Evolutionary conservation across 2,797 vertebrate genomes (phyloP).

Genomic region (Oreochromis grahami): DNA sequence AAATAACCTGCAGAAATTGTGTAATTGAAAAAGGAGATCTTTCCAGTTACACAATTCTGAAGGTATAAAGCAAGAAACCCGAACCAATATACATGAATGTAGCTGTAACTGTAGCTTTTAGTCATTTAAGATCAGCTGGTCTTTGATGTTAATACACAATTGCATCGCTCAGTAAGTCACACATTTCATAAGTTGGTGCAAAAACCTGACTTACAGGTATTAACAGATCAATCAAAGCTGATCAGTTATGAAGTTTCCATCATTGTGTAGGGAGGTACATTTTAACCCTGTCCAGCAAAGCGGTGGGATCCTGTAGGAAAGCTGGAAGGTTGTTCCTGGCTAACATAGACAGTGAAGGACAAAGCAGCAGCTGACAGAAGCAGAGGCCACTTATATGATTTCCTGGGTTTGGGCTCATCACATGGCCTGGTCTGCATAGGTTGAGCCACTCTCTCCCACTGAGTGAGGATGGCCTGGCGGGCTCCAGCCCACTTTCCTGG

Average conservation of each 20-base stretch:
- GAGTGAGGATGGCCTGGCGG: slow-evolving; percentile 80
- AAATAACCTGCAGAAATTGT: neutral
- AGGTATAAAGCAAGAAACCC: neutral
- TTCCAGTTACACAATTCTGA: neutral
- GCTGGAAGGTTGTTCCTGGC: slow-evolving; percentile 19
- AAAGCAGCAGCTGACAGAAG: slow-evolving; percentile 40
- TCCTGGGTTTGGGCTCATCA: neutral
- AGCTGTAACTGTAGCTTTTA: neutral
- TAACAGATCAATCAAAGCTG: neutral
- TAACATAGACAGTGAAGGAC: slow-evolving; percentile 38
- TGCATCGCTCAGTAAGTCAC: neutral
- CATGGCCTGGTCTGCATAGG: slow-evolving; percentile 76
- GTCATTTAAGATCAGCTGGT: neutral
- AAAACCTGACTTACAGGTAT: too few relatives aligned
- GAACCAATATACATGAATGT: neutral
- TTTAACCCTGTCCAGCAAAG: slow-evolving; percentile 52
- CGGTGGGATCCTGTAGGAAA: slow-evolving; percentile 49
- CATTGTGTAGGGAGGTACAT: slow-evolving; percentile 25
- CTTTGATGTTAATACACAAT: neutral
- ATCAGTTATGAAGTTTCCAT: neutral
- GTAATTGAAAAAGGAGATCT: neutral
- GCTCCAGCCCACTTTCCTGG: slow-evolving; percentile 81
- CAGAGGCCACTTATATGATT: slow-evolving; percentile 10
- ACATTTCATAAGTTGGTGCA: too few relatives aligned
- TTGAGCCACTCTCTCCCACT: slow-evolving; percentile 72